A percentile compares a stretch with the other conserved stretches of the same genome.
Conservation (phyloP, 2,888 invertebrate species). For the Dinocampus coccinellae region DNA sequence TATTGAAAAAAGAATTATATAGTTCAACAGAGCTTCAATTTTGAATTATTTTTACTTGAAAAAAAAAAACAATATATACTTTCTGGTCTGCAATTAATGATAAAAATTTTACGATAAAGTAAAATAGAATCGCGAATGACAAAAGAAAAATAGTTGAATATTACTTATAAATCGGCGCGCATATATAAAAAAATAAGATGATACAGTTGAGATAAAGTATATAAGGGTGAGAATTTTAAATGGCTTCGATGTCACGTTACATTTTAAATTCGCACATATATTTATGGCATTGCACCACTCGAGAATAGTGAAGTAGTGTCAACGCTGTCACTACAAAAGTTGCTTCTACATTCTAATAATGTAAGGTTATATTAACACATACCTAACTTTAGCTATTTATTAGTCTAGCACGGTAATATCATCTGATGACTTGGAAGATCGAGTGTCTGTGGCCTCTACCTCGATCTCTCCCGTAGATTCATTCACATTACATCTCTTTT, state of each 20-base stretch:
- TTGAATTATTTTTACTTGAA: too few species aligned
- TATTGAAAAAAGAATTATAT: too few species aligned
- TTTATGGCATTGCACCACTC: neutral
- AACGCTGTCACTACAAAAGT: slow-evolving; percentile 30
- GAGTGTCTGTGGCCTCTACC: slow-evolving; percentile 41
- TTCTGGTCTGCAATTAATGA: too few species aligned
- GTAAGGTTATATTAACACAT: slow-evolving; percentile 60
- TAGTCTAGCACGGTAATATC: slow-evolving; percentile 61
- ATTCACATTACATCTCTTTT: slow-evolving; percentile 23
- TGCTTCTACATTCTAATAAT: slow-evolving; percentile 49
- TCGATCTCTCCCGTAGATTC: slow-evolving; percentile 14
- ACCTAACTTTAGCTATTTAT: slow-evolving; percentile 64
- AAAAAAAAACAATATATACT: too few species aligned
- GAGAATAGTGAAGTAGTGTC: slow-evolving; percentile 4
- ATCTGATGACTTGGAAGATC: slow-evolving; percentile 56
- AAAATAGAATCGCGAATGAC: too few species aligned
- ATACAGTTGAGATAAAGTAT: too few species aligned
- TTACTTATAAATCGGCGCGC: too few species aligned
- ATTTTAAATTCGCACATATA: neutral
- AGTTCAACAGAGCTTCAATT: too few species aligned
- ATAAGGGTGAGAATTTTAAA: slow-evolving; percentile 8
- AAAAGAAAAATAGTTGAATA: too few species aligned
- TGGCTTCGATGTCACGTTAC: neutral
- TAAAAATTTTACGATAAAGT: too few species aligned
- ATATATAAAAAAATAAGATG: too few species aligned